phyloP scores from a whole-genome alignment of 2,797 vertebrate species.

The Clarias platycephalus region DNA sequence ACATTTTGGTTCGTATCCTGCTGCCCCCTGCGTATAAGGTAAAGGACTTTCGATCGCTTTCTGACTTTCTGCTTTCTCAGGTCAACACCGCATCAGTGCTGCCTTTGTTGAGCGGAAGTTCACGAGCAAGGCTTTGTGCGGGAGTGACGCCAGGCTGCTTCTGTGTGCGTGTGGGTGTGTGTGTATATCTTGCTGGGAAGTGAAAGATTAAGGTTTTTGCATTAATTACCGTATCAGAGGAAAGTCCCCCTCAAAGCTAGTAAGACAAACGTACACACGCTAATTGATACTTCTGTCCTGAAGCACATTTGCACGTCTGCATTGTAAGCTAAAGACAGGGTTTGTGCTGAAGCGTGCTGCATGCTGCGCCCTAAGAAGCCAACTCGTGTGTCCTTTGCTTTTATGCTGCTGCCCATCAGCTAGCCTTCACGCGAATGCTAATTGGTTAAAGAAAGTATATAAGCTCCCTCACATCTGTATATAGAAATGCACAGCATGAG shows the following conservation, averaged over 20 bases:
- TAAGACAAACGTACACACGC: neutral
- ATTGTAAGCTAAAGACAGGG: neutral
- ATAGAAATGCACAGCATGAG: neutral
- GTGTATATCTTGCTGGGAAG: neutral
- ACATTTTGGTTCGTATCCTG: slow-evolving; percentile 12
- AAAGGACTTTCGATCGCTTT: slow-evolving; percentile 21
- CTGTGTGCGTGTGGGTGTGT: neutral
- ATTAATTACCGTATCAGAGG: neutral
- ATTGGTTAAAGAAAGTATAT: neutral
- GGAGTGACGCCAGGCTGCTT: slow-evolving; percentile 33
- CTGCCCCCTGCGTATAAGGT: slow-evolving; percentile 17
- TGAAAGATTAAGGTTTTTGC: neutral
- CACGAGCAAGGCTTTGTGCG: slow-evolving; percentile 46
- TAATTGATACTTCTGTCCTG: neutral
- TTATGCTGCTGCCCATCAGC: neutral
- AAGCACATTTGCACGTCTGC: neutral
- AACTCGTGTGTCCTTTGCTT: neutral
- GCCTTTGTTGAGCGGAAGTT: slow-evolving; percentile 51
- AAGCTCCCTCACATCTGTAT: neutral
- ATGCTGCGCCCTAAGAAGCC: neutral
- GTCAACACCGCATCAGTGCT: slow-evolving; percentile 49
- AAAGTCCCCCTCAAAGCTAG: neutral
- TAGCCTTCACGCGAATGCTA: neutral
- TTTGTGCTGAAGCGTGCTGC: neutral
- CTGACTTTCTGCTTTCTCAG: slow-evolving; percentile 21